Conservation (phyloP, 2,797 vertebrate genomes). For the Euphonia xanthogaster region DNA sequence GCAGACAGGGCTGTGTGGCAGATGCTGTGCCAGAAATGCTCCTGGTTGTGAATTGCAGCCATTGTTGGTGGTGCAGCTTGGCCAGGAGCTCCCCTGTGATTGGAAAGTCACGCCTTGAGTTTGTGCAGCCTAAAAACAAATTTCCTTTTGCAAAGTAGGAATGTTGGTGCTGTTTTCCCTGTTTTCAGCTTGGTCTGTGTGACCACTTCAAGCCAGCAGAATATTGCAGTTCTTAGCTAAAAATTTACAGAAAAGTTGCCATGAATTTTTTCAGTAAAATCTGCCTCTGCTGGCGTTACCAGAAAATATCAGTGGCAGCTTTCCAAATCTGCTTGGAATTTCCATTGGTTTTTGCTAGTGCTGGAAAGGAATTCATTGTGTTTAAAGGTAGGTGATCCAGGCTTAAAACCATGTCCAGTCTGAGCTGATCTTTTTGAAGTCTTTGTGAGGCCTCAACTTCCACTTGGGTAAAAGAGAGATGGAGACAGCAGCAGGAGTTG, state of each 20-base stretch:
- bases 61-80: neutral
- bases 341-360: neutral
- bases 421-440: neutral
- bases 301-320: neutral
- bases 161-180: neutral
- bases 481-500: neutral
- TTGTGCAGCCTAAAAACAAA: neutral
- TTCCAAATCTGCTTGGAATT: neutral
- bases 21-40: neutral
- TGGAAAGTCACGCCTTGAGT: neutral
- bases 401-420: neutral
- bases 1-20: neutral
- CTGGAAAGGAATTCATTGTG: neutral
- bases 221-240: neutral
- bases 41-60: neutral
- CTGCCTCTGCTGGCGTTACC: neutral
- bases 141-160: neutral
- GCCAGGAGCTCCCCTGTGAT: neutral
- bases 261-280: neutral
- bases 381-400: neutral
- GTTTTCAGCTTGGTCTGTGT: neutral
- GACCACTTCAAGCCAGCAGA: neutral
- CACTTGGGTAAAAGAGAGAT: neutral
- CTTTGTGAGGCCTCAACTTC: neutral
- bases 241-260: neutral